phyloP scores from a whole-genome alignment of 2,113 vertebrate genomes.

The Nycticryphes semicollaris region DNA sequence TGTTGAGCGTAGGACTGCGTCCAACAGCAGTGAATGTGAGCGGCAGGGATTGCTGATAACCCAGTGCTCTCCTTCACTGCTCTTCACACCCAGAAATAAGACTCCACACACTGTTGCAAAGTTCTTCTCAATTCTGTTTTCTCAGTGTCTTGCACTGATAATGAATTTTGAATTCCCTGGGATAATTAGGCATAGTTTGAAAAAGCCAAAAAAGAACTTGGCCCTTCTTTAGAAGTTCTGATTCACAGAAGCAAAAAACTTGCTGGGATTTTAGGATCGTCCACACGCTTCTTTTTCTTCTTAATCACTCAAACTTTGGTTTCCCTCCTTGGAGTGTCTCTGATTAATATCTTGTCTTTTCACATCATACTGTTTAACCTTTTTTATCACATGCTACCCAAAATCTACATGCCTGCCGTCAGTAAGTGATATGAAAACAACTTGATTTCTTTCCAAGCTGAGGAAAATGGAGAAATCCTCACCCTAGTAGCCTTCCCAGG shows the following conservation, averaged over 20 bases:
- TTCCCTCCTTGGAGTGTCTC: neutral
- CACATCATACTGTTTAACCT: neutral
- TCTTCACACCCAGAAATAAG: neutral
- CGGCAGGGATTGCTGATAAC: neutral
- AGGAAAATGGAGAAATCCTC: neutral
- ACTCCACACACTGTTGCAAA: neutral
- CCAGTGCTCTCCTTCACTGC: neutral
- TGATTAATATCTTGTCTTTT: neutral
- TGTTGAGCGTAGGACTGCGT: rapidly evolving
- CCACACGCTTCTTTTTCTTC: neutral
- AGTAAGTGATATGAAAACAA: neutral
- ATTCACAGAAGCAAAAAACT: neutral
- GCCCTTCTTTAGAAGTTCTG: neutral
- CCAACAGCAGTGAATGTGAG: neutral
- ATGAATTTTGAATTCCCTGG: neutral
- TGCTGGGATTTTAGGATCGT: neutral
- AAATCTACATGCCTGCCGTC: neutral
- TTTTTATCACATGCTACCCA: neutral
- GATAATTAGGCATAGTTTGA: neutral
- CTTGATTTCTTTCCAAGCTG: neutral
- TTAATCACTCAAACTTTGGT: neutral
- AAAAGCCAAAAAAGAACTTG: neutral
- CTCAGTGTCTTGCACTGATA: neutral
- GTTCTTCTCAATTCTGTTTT: neutral
- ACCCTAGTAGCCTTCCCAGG: neutral